Conservation (phyloP, 2,888 invertebrate genomes). For the Drosophila mayaguana region DNA sequence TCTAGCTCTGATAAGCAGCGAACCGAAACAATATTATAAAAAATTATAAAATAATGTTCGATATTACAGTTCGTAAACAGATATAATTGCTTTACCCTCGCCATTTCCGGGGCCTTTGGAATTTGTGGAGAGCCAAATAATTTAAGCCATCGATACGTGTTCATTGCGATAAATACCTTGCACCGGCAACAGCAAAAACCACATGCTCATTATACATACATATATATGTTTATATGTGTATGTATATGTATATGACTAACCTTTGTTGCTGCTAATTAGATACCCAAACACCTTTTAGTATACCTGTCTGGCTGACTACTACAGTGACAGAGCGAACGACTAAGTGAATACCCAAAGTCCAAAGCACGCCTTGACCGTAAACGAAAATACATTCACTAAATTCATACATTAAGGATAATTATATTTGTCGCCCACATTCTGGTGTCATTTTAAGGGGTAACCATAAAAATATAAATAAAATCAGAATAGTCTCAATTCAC, state of each 20-base stretch:
- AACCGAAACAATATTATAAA: constrained; percentile 18
- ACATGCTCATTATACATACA: no score
- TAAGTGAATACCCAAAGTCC: not conserved
- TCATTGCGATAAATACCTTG: constrained; percentile 17
- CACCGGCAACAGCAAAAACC: not conserved
- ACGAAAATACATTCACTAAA: not conserved
- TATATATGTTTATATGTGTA: not conserved
- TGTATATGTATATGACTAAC: constrained; percentile 13
- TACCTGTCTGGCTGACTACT: not conserved
- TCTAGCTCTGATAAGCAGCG: constrained; percentile 32
- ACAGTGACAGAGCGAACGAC: not conserved
- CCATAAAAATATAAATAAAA: constrained; percentile 20
- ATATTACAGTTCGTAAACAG: constrained; percentile 1
- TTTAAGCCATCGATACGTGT: constrained; percentile 4
- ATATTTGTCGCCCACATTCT: not conserved
- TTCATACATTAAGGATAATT: not conserved
- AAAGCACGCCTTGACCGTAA: not conserved
- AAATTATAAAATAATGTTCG: constrained; percentile 14
- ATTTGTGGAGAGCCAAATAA: not conserved
- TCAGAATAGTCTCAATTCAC: constrained; percentile 3
- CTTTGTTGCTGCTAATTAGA: constrained; percentile 59
- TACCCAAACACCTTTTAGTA: constrained; percentile 31
- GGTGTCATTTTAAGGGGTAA: not conserved
- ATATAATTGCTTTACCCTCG: constrained; percentile 4
- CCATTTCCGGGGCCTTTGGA: not conserved